Evolutionary conservation across 2,797 vertebrate species (phyloP).

Genomic region (Merluccius polli): DNA sequence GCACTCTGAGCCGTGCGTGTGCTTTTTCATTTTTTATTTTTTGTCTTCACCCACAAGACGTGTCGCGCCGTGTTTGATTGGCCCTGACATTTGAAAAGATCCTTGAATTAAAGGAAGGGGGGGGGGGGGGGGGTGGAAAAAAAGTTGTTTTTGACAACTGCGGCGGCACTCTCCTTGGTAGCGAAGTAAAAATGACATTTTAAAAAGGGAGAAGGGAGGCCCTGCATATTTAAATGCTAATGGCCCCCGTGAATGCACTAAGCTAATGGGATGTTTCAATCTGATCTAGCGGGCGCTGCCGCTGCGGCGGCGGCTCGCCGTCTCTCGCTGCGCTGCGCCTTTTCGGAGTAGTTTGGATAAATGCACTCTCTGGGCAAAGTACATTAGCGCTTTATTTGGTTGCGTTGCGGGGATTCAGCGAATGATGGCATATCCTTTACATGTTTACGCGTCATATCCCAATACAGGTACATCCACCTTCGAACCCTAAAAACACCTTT

Average conservation of each 20-base stretch:
- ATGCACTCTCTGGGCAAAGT: constrained; percentile 29
- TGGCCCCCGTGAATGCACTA: constrained; percentile 58
- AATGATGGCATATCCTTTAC: not conserved
- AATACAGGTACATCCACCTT: not conserved
- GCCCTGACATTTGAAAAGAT: constrained; percentile 77
- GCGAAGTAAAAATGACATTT: constrained; percentile 63
- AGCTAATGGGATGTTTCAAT: constrained; percentile 66
- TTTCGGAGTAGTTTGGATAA: constrained; percentile 54
- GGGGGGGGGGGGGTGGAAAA: constrained; percentile 14
- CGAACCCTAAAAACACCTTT: not conserved
- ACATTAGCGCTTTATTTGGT: constrained; percentile 42
- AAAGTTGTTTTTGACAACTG: constrained; percentile 69
- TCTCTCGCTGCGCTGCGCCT: constrained; percentile 43
- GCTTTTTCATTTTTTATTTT: constrained; percentile 33
- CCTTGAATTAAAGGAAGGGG: constrained; percentile 57
- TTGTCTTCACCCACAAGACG: constrained; percentile 54
- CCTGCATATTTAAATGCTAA: constrained; percentile 74
- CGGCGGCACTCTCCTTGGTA: constrained; percentile 60
- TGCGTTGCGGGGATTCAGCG: not conserved
- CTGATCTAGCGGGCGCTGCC: constrained; percentile 49
- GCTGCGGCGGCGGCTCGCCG: too few relatives aligned
- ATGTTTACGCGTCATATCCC: not conserved
- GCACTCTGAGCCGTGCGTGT: constrained; percentile 58
- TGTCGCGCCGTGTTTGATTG: constrained; percentile 70
- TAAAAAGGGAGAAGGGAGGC: constrained; percentile 63